Base-by-base conservation (phyloP, 2,888 invertebrate species). In the Athrips mouffetella region DNA sequence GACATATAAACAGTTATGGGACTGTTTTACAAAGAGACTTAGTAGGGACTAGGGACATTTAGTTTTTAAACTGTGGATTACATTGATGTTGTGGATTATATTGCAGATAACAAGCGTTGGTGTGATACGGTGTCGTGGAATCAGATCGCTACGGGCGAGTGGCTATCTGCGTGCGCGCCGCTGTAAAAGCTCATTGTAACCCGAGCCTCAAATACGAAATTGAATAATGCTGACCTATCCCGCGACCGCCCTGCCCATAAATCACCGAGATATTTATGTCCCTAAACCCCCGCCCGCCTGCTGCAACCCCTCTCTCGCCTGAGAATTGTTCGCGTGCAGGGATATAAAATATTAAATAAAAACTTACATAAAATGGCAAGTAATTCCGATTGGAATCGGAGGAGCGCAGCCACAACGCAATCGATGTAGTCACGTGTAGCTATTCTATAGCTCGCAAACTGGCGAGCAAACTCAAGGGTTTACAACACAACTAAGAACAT, bases 191-290 rank as follows among this genome's bases (percentile, higher is more conserved):
- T 87, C 83, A 85, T 86, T 86, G 88, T 87, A 86, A 87, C 80
- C 71, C 76, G 84, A 87, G 80, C 76, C 77, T 87, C 85, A 85
- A 88, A 88, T 86, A 87, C 85, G 85, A 87, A 88, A 87, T 87
- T 87, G 87, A 87, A 88, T 87, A 87, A 88, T 87, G 85, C 87
- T 87, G 87, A 88, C 88, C 88, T 88, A 88, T 88, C 87, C 87
- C 81, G 85, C 86, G 86, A 84, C 88, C 87, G 81, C 83, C 79
- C 80, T 72, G 75, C 65, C 71, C 86, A 80, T 88, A 88, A 88
- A 87, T 88, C 87, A 88, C 85, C 73, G 76, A 85, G 87, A 88
- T 88, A 87, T 88, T 87, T 87, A 87, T 87, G 87, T 87, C 82
- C 83, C 79, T 74, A 75, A 59, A 70, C 68, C 76, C 77, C 77